Evolutionary conservation across 2,113 vertebrate species (phyloP), one percentile per base, ranked within the genome.

Genomic region (Pontoporia blainvillei): DNA sequence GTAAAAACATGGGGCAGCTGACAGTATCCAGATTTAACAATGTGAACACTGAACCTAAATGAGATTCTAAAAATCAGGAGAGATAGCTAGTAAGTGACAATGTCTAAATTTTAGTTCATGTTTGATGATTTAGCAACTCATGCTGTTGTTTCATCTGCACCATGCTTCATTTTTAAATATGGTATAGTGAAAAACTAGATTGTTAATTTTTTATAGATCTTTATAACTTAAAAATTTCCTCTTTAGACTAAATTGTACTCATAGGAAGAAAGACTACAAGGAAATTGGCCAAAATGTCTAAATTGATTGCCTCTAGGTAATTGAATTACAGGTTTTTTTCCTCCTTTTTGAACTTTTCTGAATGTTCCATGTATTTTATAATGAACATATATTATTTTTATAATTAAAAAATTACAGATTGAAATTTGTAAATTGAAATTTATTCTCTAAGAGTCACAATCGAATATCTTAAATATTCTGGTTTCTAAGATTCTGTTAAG

Each of bases 321-420:
- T 87, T 31, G n/a, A 94, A 90, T 72, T 96, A 59, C 4, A n/a
- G 3, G 25, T 59, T 67, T 92, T 90, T 76, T 31, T 1, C 23
- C 66, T 46, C 27, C 29, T 49, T 84, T 76, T 79, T 17, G 76
- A 95, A 86, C 61, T 73, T 92, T 76, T 86, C 44, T 86, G 31
- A 82, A 39, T 75, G 41, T 66, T 61, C 41, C 10, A 14, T 87
- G 1, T 94, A 79, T 34, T 89, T 59, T 61, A 88, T 57, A 91
- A 44, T 91, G 54, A 86, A 21, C 62, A n/a, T 46, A 17, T 90
- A 44, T 75, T 61, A 13, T 75, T 82, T 88, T 84, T 78, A 46
- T 95, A 84, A 72, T 89, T 93, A 29, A 86, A 84, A 82, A 75
- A 75, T 61, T 91, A 81, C n/a, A 91, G 59, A 59, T 85, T 79